Evolutionary conservation across 2,113 vertebrate genomes (phyloP).

Genomic region (Brienomyrus brachyistius): DNA sequence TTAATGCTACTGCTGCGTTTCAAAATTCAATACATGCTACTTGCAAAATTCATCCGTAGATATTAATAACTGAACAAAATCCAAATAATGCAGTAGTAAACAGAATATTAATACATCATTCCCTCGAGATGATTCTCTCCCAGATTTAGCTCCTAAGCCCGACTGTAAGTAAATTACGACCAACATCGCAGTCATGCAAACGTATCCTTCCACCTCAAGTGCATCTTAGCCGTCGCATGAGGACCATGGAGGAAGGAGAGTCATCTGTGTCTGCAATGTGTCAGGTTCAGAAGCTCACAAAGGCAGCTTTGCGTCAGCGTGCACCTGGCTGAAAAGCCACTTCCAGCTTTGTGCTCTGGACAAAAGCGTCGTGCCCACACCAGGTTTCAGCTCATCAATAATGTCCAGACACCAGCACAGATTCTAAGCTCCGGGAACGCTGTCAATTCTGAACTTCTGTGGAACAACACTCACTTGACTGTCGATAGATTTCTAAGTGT

Average conservation of each 20-base stretch:
- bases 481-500: background rate
- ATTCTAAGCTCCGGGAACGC: background rate
- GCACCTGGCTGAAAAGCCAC: background rate
- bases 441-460: background rate
- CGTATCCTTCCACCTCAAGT: constrained; percentile 24
- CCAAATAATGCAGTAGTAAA: constrained; percentile 45
- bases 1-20: background rate
- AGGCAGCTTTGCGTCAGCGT: background rate
- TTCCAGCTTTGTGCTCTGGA: constrained; percentile 6
- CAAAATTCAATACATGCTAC: background rate
- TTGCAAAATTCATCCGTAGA: background rate
- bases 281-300: background rate
- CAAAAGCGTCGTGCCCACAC: background rate
- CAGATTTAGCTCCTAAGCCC: constrained; percentile 38
- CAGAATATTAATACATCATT: constrained; percentile 49
- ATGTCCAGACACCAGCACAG: background rate
- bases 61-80: background rate
- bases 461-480: background rate
- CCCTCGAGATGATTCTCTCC: constrained; percentile 48
- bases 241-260: background rate
- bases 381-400: background rate
- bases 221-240: background rate
- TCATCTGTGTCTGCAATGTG: background rate
- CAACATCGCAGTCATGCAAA: constrained; percentile 4
- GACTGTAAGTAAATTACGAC: constrained; percentile 29